These are phyloP conservation scores for Drosophila littoralis DNA, from an alignment of 1,140 invertebrate species.

Conservation along the genomic window DNA sequence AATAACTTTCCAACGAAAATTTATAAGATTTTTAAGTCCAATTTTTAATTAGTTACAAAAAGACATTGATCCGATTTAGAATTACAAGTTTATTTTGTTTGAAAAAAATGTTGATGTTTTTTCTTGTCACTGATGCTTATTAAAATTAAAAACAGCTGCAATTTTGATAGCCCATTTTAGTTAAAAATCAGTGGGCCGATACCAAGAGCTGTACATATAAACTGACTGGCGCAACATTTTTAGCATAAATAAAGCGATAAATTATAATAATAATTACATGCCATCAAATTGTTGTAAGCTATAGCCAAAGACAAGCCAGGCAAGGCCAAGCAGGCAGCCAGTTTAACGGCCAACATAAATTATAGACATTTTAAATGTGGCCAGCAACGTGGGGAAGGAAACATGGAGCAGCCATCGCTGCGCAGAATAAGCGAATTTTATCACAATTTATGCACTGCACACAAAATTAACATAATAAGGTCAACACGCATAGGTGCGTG, in stretches of 20 bases:
- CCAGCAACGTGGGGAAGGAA: slow-evolving; percentile 28
- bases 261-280: slow-evolving; percentile 83
- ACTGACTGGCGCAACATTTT: slow-evolving; percentile 59
- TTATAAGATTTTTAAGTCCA: no score
- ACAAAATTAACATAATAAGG: slow-evolving; percentile 81
- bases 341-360: slow-evolving; percentile 12
- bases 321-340: slow-evolving; percentile 47
- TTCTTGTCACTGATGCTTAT: slow-evolving; percentile 23
- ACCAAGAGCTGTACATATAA: no score
- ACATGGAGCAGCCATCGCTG: no score
- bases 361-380: slow-evolving; percentile 66
- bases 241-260: slow-evolving; percentile 72
- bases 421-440: slow-evolving; percentile 78
- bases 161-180: slow-evolving; percentile 54
- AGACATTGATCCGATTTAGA: no score
- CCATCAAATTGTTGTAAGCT: slow-evolving; percentile 73
- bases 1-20: no score
- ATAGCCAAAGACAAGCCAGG: neutral
- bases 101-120: slow-evolving; percentile 3
- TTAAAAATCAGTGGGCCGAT: no score
- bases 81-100: no score
- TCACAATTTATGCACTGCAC: slow-evolving; percentile 80
- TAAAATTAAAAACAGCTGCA: slow-evolving; percentile 50
- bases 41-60: no score
- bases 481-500: slow-evolving; percentile 63